These are phyloP conservation scores for Rhingia rostrata DNA, from an alignment of 2,888 invertebrate genomes.

Conservation along the genomic window DNA sequence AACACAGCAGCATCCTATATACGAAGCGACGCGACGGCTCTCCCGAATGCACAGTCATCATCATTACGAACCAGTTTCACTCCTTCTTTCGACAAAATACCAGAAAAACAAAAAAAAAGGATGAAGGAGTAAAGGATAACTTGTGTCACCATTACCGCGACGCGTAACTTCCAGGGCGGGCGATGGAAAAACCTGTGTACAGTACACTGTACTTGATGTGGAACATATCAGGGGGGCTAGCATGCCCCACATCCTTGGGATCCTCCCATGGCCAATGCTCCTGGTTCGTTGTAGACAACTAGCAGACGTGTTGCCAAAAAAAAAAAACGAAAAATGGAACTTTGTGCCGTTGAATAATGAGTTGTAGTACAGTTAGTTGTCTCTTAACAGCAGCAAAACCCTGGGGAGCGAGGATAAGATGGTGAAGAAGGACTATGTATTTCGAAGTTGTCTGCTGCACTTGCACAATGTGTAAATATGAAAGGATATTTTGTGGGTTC, in stretches of 20 bases:
- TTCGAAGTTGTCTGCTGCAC: slow-evolving; percentile 64
- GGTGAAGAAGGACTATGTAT: slow-evolving; percentile 38
- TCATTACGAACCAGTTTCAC: slow-evolving; percentile 63
- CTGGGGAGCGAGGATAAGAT: slow-evolving; percentile 20
- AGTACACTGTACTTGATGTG: slow-evolving; percentile 23
- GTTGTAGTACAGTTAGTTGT: slow-evolving; percentile 71
- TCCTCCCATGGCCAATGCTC: slow-evolving; percentile 63
- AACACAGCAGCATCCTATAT: slow-evolving; percentile 10
- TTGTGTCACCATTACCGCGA: slow-evolving; percentile 73
- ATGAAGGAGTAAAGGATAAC: slow-evolving; percentile 47
- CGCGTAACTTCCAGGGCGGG: slow-evolving; percentile 59
- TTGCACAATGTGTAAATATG: slow-evolving; percentile 70
- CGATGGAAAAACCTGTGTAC: slow-evolving; percentile 27
- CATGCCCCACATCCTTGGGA: slow-evolving; percentile 13
- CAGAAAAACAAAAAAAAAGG: slow-evolving; percentile 20
- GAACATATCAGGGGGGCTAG: slow-evolving; percentile 10
- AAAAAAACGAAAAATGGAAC: slow-evolving; percentile 29
- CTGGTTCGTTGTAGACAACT: slow-evolving; percentile 59
- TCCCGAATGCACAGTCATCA: slow-evolving; percentile 71
- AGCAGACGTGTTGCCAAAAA: slow-evolving; percentile 66
- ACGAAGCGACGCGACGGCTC: slow-evolving; percentile 15
- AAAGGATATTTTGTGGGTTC: slow-evolving; percentile 41
- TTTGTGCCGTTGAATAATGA: slow-evolving; percentile 73
- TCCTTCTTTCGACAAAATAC: slow-evolving; percentile 17
- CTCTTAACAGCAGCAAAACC: slow-evolving; percentile 41